A percentile compares a stretch with the other conserved stretches of the same genome.
phyloP scores from a whole-genome alignment of 53 echinoderm and acorn worm species.

The Paelopatides confundens region DNA sequence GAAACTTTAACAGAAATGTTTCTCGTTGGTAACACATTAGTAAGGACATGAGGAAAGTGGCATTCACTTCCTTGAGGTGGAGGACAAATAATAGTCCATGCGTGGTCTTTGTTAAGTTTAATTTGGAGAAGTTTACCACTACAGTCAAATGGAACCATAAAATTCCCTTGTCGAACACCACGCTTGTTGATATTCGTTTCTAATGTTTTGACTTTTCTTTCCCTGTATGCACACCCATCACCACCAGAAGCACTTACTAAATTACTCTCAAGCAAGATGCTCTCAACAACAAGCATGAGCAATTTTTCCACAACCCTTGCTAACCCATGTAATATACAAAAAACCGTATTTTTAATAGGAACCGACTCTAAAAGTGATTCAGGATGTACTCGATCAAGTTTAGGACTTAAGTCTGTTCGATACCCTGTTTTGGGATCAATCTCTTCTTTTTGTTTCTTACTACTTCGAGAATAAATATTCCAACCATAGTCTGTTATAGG shows the following conservation, averaged over 20 bases:
- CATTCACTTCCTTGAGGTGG: background rate
- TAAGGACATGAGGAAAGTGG: background rate
- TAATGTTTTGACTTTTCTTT: background rate
- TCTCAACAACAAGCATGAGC: slow-evolving; percentile 52
- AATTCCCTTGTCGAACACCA: background rate
- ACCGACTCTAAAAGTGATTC: slow-evolving; percentile 56
- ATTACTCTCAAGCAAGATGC: slow-evolving; percentile 51
- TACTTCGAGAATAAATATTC: slow-evolving; percentile 31
- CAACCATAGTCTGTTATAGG: background rate
- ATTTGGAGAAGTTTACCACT: background rate
- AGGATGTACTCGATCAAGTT: slow-evolving; percentile 56
- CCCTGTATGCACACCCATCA: background rate
- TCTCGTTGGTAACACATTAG: background rate
- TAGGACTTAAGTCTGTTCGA: slow-evolving; percentile 49
- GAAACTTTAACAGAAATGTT: background rate
- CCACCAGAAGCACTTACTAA: background rate
- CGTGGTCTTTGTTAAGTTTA: slow-evolving; percentile 11
- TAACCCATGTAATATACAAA: slow-evolving; percentile 66
- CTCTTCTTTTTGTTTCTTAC: slow-evolving; percentile 43
- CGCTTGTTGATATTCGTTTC: background rate
- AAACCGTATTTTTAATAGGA: slow-evolving; percentile 55
- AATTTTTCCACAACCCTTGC: slow-evolving; percentile 69
- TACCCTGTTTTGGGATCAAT: slow-evolving; percentile 18
- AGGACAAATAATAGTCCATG: background rate
- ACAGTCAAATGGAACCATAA: background rate